Percentiles rank a stretch among this genome's conserved stretches.
These are phyloP conservation scores for Lepidurus couesii DNA, from an alignment of 1,140 invertebrate genomes.

Conservation along the genomic window DNA sequence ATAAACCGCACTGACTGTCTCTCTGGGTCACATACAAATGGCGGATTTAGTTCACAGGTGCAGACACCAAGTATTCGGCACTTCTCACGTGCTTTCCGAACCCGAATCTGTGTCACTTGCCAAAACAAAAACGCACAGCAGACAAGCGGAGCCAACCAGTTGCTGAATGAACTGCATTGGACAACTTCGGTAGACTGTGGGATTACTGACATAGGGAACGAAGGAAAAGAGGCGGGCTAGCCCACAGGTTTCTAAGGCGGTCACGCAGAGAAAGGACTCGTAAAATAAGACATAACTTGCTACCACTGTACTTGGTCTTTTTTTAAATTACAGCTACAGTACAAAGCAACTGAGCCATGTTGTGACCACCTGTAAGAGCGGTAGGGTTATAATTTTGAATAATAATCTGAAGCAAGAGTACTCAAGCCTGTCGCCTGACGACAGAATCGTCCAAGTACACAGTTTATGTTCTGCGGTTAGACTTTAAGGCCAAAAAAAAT, in stretches of 20 bases:
- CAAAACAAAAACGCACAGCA: neutral
- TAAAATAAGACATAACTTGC: neutral
- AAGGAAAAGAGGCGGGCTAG: neutral
- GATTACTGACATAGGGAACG: neutral
- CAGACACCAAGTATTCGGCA: neutral
- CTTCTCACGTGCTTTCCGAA: neutral
- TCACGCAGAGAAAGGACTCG: neutral
- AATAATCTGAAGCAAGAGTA: neutral
- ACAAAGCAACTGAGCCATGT: too few species aligned
- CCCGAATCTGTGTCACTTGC: neutral
- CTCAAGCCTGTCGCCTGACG: neutral
- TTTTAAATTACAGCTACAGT: too few species aligned
- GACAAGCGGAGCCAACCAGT: neutral
- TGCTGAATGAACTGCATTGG: constrained; percentile 8
- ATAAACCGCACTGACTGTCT: too few species aligned
- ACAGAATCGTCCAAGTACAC: neutral
- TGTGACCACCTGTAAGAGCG: neutral
- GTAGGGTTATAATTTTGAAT: neutral
- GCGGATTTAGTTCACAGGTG: neutral
- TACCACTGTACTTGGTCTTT: too few species aligned
- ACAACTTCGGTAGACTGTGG: neutral
- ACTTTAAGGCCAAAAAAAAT: neutral
- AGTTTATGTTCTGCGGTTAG: constrained; percentile 1
- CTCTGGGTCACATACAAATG: too few species aligned
- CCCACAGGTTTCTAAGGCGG: neutral